These are phyloP conservation scores for Fopius arisanus DNA, from an alignment of 1,140 invertebrate species.

Conservation along the genomic window DNA sequence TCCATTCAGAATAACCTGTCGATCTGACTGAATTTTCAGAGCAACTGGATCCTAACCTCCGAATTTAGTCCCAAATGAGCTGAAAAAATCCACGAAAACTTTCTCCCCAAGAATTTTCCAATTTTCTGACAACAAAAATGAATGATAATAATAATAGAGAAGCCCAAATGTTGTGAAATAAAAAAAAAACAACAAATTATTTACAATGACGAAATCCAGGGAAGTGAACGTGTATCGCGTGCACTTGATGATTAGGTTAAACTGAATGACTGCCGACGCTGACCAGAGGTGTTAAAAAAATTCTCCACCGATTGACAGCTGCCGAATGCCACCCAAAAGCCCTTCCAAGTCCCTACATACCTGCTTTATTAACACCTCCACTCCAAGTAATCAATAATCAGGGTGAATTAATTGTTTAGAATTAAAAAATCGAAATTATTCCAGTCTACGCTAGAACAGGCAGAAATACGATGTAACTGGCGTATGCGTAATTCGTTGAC, in stretches of 20 bases:
- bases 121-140: not conserved
- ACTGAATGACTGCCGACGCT: constrained; percentile 6
- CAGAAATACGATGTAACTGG: not conserved
- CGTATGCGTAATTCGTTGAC: constrained; percentile 6
- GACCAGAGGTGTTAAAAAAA: not conserved
- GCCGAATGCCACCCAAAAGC: not conserved
- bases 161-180: not conserved
- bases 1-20: not conserved
- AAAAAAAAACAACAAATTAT: not conserved
- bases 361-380: not conserved
- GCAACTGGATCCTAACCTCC: not conserved
- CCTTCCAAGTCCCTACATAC: not conserved
- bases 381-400: not conserved
- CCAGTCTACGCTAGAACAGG: not conserved
- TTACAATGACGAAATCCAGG: not conserved
- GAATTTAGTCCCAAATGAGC: not conserved
- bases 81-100: not conserved
- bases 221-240: constrained; percentile 5
- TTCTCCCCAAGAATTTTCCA: not conserved
- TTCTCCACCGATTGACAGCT: not conserved
- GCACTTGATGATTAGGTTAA: not conserved
- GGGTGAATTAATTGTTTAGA: not conserved
- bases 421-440: not conserved
- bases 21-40: not conserved
- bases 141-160: not conserved